Conservation (phyloP, 2,113 vertebrate species). For the Gobio gobio region DNA sequence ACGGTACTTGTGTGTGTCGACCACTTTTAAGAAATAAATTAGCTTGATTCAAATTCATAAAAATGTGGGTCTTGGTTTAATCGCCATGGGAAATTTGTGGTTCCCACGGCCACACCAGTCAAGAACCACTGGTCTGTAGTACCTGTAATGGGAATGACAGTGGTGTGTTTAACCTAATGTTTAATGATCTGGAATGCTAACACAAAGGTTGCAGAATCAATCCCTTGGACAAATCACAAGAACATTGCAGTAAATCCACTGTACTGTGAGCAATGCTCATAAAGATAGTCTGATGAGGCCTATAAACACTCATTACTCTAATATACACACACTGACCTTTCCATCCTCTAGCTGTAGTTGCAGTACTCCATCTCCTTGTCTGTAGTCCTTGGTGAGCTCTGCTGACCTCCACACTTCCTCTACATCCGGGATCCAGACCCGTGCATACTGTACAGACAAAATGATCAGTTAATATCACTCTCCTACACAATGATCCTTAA, state of each 20-base stretch:
- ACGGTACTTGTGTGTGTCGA: too few species aligned
- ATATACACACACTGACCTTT: constrained; percentile 74
- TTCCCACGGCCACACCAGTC: too few species aligned
- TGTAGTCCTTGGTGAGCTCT: constrained; percentile 92
- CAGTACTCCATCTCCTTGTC: constrained; percentile 85
- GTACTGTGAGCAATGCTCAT: neutral
- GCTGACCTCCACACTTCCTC: constrained; percentile 98
- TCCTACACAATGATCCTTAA: neutral
- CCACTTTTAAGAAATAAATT: too few species aligned
- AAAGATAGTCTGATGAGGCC: neutral
- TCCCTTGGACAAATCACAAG: neutral
- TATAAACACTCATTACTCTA: neutral
- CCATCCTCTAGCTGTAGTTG: constrained; percentile 91
- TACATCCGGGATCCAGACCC: constrained; percentile 96
- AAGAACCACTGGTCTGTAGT: neutral
- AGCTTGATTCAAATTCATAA: too few species aligned
- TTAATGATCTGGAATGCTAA: neutral
- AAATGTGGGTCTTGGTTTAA: too few species aligned
- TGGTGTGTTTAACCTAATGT: neutral
- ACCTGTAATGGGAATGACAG: neutral
- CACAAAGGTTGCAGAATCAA: neutral
- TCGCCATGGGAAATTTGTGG: too few species aligned
- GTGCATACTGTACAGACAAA: constrained; percentile 80
- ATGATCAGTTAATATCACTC: neutral
- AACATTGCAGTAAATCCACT: neutral